Evolutionary conservation across 1,140 invertebrate genomes (phyloP).

Genomic region (Himalopsyche phryganea): DNA sequence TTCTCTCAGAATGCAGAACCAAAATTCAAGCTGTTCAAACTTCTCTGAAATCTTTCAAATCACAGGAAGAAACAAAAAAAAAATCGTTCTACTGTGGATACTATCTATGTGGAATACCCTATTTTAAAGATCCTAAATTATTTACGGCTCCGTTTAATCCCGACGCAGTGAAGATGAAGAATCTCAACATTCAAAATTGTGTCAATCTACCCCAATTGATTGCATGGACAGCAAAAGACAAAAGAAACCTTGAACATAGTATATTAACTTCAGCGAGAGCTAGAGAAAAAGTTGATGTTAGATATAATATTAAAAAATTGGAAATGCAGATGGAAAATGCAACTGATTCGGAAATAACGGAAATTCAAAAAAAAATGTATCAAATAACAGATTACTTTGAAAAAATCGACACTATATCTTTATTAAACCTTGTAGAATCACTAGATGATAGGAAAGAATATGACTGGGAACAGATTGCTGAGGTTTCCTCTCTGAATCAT

Average conservation of each 20-base stretch:
- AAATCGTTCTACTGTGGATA: slow-evolving; percentile 4
- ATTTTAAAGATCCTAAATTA: slow-evolving; percentile 38
- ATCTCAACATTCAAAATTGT: slow-evolving; percentile 2
- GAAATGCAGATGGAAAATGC: slow-evolving; percentile 3
- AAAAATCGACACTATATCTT: background rate
- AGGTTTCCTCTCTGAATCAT: background rate
- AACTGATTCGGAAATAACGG: background rate
- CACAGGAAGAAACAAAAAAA: background rate
- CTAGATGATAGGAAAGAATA: slow-evolving; percentile 4
- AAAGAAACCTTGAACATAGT: slow-evolving; percentile 1
- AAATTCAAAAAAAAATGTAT: background rate
- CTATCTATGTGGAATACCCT: slow-evolving; percentile 35
- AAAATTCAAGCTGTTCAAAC: slow-evolving; percentile 1
- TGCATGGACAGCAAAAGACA: slow-evolving; percentile 7
- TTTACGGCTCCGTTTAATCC: slow-evolving; percentile 36
- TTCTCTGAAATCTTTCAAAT: background rate
- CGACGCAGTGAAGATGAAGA: slow-evolving; percentile 31
- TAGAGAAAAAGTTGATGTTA: background rate
- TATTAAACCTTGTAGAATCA: slow-evolving; percentile 2
- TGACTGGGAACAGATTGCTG: slow-evolving; percentile 17
- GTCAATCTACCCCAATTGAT: background rate
- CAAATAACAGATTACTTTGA: background rate
- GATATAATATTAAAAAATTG: slow-evolving; percentile 5
- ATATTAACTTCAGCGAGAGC: background rate
- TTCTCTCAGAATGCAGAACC: slow-evolving; percentile 5